Evolutionary conservation across 2,113 vertebrate species (phyloP), one percentile per base, ranked within the genome.

Genomic region (Bombycilla garrulus): DNA sequence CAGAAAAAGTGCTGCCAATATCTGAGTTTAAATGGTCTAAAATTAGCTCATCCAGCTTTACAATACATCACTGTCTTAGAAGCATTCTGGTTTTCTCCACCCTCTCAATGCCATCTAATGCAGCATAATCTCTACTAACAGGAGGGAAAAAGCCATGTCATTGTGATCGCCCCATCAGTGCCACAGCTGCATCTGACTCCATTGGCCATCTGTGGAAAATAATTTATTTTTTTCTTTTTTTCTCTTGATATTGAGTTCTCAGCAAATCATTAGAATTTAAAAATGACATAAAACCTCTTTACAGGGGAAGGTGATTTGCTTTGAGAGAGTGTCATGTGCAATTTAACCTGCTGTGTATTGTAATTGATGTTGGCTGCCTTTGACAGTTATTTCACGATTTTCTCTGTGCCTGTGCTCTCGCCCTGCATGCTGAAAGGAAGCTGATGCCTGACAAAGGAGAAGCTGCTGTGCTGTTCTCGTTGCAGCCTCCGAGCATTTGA

Each of bases 1-100:
- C 76, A 38, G 84, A 67, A 91, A 96, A 95, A 67, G 62, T 93
- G 71, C 90, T 92, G 82, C 86, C 58, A 40, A 71, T 94, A 92
- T 93, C 88, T 95, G 85, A 88, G 53, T 81, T 83, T 95, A 88
- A 93, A 92, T 90, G 90, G 42, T 86, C 82, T 92, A 96, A 94
- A 94, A 86, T 93, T 92, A 95, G 82, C 64, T 86, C 36, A 58
- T 57, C 79, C 54, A 66, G 50, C 50, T 86, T 70, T 60, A 47
- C 38, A 76, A 82, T 94, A 58, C 67, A 90, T 96, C 95, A 70
- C 42, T 95, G 92, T 92, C 88, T 86, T 42, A 80, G 79, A 21
- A 80, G 57, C 21, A 17, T 79, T 82, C 40, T 45, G 19, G 38
- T 87, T 81, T 76, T 78, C 73, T 90, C 90, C 81, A 91, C 87